phyloP scores from a whole-genome alignment of 2,113 vertebrate genomes.

The Sinocyclocheilus maitianheensis region DNA sequence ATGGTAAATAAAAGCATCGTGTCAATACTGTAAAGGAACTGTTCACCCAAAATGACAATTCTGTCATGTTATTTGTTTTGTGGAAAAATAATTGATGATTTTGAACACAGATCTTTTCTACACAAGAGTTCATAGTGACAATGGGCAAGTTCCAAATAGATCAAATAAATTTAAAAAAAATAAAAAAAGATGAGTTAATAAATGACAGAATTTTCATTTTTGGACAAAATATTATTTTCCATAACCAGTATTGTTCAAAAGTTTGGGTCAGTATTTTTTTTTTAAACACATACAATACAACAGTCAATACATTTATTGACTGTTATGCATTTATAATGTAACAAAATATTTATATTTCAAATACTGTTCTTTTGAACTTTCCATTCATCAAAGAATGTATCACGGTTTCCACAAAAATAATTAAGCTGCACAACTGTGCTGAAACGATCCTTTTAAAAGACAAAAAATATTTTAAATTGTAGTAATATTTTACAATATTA shows the following conservation, averaged over 20 bases:
- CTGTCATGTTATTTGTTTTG: background rate
- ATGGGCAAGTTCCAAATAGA: background rate
- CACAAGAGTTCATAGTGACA: background rate
- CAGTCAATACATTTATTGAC: background rate
- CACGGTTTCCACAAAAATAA: background rate
- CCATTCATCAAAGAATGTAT: background rate
- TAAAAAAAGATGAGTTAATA: no score
- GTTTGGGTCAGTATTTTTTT: background rate
- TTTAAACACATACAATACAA: no score
- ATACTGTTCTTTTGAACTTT: no score
- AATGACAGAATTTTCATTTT: no score
- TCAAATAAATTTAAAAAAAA: no score
- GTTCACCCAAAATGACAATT: no score
- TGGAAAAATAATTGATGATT: background rate
- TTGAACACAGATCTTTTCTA: background rate
- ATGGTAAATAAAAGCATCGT: background rate
- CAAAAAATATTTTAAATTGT: background rate
- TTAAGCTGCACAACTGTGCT: background rate
- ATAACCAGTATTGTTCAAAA: background rate
- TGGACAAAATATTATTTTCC: no score
- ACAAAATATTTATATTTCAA: no score
- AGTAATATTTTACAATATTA: constrained; percentile 47
- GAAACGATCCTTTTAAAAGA: background rate
- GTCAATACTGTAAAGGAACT: background rate
- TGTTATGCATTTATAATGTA: no score